These are phyloP conservation scores for Muraenolepis orangiensis DNA, from an alignment of 2,797 vertebrate species.

Conservation along the genomic window DNA sequence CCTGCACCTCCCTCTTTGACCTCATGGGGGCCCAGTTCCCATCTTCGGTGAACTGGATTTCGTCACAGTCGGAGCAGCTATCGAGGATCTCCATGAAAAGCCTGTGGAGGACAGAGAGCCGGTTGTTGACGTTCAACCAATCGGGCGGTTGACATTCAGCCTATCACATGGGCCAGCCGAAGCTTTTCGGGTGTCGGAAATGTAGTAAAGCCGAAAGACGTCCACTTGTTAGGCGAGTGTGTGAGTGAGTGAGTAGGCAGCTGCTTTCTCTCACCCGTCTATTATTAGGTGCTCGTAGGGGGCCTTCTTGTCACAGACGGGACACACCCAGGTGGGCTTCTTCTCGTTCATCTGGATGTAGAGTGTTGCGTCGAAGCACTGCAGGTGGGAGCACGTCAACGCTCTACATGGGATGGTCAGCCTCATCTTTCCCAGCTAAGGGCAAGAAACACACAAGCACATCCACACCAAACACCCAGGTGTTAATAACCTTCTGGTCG, in stretches of 20 bases:
- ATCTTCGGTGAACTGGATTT: constrained; percentile 98
- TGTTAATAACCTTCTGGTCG: background rate
- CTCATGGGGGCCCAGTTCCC: constrained; percentile 96
- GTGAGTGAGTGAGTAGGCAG: background rate
- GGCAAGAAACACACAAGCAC: background rate
- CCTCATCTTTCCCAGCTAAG: constrained; percentile 94
- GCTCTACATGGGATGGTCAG: constrained; percentile 92
- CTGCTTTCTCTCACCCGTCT: constrained; percentile 83
- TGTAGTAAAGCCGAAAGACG: background rate
- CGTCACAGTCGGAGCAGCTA: constrained; percentile 94
- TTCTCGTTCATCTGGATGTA: constrained; percentile 99
- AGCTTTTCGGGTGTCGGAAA: background rate
- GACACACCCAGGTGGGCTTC: constrained; percentile 98
- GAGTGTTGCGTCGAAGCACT: constrained; percentile 96
- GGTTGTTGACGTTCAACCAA: background rate
- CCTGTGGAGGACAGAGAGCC: constrained; percentile 54
- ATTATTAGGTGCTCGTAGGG: constrained; percentile 98
- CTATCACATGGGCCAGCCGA: background rate
- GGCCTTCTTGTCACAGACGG: constrained; percentile 97
- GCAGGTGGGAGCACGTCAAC: constrained; percentile 94
- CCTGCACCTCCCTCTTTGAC: constrained; percentile 93
- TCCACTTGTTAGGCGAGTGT: background rate
- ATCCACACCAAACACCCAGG: background rate
- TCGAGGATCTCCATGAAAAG: constrained; percentile 99
- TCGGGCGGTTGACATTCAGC: background rate